phyloP scores from a whole-genome alignment of 2,797 vertebrate genomes.

The Darevskia nairensis region DNA sequence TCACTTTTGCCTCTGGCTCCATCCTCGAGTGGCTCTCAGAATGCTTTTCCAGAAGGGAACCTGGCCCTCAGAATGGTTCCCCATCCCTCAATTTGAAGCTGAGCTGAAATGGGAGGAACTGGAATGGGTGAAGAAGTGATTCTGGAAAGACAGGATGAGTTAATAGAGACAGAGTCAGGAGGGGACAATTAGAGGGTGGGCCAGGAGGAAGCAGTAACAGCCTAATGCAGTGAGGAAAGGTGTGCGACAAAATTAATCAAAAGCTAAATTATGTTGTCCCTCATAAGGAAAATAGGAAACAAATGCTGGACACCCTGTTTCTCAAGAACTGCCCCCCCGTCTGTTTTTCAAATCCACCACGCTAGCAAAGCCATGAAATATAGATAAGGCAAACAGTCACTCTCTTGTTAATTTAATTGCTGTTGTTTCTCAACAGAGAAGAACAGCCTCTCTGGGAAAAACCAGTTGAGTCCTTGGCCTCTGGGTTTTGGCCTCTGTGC shows the following conservation, averaged over 20 bases:
- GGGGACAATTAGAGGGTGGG: too few species aligned
- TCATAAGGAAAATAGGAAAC: background rate
- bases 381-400: constrained; percentile 13
- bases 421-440: background rate
- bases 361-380: background rate
- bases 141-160: too few species aligned
- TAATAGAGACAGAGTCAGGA: too few species aligned
- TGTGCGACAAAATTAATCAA: background rate
- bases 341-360: background rate
- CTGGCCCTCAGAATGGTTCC: too few species aligned
- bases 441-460: background rate
- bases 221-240: background rate
- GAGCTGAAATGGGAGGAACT: background rate
- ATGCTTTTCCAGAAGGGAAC: too few species aligned
- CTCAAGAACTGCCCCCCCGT: background rate
- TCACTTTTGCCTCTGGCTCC: too few species aligned
- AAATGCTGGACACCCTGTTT: background rate
- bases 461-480: background rate
- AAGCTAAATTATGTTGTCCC: background rate
- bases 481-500: background rate
- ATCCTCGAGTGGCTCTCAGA: too few species aligned
- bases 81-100: background rate
- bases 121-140: too few species aligned
- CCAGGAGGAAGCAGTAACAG: background rate
- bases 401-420: constrained; percentile 13